phyloP scores from a whole-genome alignment of 2,888 invertebrate species.

The Leptarthrus brevirostris region DNA sequence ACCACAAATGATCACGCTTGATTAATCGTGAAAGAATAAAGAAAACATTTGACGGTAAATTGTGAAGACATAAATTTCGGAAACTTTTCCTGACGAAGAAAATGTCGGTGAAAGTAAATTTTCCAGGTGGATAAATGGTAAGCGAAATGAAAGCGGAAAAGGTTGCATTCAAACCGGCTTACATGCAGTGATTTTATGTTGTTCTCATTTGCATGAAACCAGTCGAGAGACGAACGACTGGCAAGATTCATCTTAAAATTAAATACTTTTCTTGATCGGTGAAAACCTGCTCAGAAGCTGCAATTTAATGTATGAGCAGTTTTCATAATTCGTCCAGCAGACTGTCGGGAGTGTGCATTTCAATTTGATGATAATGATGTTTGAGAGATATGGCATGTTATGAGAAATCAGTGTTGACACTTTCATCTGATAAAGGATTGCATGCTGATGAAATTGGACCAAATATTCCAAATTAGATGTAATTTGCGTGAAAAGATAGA shows the following conservation, averaged over 20 bases:
- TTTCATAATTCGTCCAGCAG: too few species aligned
- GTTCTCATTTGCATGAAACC: constrained; percentile 44
- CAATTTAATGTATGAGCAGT: not conserved
- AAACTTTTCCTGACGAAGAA: not conserved
- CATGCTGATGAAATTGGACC: too few species aligned
- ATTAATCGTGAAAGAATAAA: not conserved
- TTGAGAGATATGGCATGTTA: too few species aligned
- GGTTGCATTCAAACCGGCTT: constrained; percentile 34
- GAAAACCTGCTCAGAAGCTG: constrained; percentile 19
- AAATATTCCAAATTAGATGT: too few species aligned
- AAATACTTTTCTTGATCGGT: constrained; percentile 16
- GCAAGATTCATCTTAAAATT: constrained; percentile 12
- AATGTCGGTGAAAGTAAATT: constrained; percentile 25
- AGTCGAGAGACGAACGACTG: constrained; percentile 1
- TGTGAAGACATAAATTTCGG: not conserved
- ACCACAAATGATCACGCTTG: constrained; percentile 8
- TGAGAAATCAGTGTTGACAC: too few species aligned
- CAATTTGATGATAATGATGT: too few species aligned
- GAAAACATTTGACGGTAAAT: not conserved
- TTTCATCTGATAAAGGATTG: too few species aligned
- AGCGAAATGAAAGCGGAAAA: constrained; percentile 41
- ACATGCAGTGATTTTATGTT: constrained; percentile 26
- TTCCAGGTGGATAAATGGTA: constrained; percentile 5
- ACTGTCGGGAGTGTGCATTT: too few species aligned
- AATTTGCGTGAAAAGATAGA: too few species aligned